Evolutionary conservation across 2,888 invertebrate genomes (phyloP).

Genomic region (Eurois occulta): DNA sequence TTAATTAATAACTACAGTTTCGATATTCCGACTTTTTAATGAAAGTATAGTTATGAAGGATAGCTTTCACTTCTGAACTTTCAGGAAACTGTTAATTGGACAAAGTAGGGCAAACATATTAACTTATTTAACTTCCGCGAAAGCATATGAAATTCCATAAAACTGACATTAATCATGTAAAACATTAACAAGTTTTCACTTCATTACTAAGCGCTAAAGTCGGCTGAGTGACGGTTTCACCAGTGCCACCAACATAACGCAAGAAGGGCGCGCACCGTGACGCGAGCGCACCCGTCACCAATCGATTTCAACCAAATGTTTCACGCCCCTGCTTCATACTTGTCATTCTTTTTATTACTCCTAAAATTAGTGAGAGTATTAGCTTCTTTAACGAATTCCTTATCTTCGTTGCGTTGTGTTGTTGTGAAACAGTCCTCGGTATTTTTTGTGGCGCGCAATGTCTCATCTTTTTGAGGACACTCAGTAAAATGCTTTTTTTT

Average conservation of each 20-base stretch:
- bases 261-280: slow-evolving; percentile 73
- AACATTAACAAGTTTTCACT: slow-evolving; percentile 60
- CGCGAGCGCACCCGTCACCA: slow-evolving; percentile 79
- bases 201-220: slow-evolving; percentile 56
- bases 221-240: slow-evolving; percentile 44
- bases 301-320: slow-evolving; percentile 82
- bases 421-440: slow-evolving; percentile 46
- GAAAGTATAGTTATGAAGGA: slow-evolving; percentile 1
- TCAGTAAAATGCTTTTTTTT: slow-evolving; percentile 11
- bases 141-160: slow-evolving; percentile 26
- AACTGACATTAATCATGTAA: slow-evolving; percentile 53
- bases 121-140: slow-evolving; percentile 21
- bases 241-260: slow-evolving; percentile 33
- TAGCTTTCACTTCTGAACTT: slow-evolving; percentile 16
- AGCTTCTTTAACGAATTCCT: slow-evolving; percentile 64
- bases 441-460: slow-evolving; percentile 40
- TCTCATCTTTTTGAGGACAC: slow-evolving; percentile 25
- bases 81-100: slow-evolving; percentile 37
- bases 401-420: slow-evolving; percentile 44
- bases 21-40: slow-evolving; percentile 4
- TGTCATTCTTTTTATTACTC: slow-evolving; percentile 72
- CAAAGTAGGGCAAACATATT: slow-evolving; percentile 30
- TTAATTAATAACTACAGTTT: neutral
- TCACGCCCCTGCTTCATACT: slow-evolving; percentile 83
- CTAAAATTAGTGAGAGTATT: slow-evolving; percentile 63